phyloP scores from a whole-genome alignment of 1,140 invertebrate genomes.

The Eupeodes corollae region DNA sequence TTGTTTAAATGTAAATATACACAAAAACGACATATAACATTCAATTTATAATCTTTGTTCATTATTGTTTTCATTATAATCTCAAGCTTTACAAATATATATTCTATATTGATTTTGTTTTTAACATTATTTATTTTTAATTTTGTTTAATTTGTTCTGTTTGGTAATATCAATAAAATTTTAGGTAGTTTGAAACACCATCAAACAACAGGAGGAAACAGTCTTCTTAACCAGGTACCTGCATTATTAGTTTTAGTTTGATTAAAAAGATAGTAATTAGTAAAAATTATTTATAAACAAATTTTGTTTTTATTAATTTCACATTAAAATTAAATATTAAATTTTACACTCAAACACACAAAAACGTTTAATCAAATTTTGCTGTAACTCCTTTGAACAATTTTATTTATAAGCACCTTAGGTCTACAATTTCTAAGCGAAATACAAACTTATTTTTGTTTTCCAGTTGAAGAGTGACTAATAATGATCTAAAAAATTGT shows the following conservation, averaged over 20 bases:
- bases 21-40: too few relatives aligned
- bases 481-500: too few relatives aligned
- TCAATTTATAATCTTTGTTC: constrained; percentile 18
- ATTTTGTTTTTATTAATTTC: not conserved
- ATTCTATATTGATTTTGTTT: constrained; percentile 3
- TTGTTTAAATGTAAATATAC: too few relatives aligned
- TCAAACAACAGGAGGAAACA: constrained; percentile 38
- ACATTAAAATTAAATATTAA: not conserved
- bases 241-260: not conserved
- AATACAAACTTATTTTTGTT: too few relatives aligned
- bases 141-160: constrained; percentile 8
- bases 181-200: constrained; percentile 36
- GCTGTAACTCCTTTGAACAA: not conserved
- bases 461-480: too few relatives aligned
- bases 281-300: not conserved
- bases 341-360: not conserved
- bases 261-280: not conserved
- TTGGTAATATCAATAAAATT: too few relatives aligned
- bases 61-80: constrained; percentile 20
- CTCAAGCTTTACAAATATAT: constrained; percentile 7
- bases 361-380: too few relatives aligned
- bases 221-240: constrained; percentile 39
- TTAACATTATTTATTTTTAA: constrained; percentile 4
- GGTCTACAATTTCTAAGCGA: not conserved
- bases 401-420: not conserved